Conservation (phyloP, 2,888 invertebrate species). For the Xanthia togata region DNA sequence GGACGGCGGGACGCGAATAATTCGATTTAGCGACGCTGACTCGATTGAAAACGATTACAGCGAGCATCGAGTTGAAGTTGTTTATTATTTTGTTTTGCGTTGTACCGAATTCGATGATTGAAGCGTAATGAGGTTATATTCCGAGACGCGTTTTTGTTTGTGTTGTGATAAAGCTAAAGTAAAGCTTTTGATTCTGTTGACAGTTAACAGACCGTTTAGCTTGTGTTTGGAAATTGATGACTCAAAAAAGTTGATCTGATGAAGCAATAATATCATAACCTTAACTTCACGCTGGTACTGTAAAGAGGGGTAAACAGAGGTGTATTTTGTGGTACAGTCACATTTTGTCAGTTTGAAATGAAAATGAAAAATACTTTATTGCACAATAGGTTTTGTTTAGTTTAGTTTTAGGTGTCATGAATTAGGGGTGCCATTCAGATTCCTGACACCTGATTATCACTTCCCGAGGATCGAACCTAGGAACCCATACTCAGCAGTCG, state of each 20-base stretch:
- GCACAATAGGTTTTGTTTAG: too few relatives aligned
- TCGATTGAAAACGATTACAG: constrained; percentile 79
- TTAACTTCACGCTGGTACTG: neutral
- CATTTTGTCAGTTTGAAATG: neutral
- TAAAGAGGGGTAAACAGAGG: too few relatives aligned
- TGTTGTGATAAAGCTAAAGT: constrained; percentile 50
- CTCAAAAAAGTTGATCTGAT: neutral
- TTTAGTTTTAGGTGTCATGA: neutral
- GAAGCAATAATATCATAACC: neutral
- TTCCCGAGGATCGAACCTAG: too few relatives aligned
- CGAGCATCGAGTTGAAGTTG: constrained; percentile 71
- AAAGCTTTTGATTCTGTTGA: constrained; percentile 24
- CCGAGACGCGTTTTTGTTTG: constrained; percentile 49
- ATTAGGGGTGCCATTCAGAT: neutral
- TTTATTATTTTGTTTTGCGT: constrained; percentile 73
- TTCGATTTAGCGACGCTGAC: constrained; percentile 76
- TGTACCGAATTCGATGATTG: constrained; percentile 70
- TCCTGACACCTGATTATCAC: neutral
- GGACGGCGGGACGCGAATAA: constrained; percentile 67
- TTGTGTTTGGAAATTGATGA: constrained; percentile 19
- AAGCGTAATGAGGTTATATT: constrained; percentile 69
- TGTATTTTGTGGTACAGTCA: neutral
- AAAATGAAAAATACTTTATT: too few relatives aligned
- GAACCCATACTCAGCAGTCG: neutral
- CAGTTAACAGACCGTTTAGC: neutral